Conservation (phyloP, 2,888 invertebrate genomes). For the Nesidiocoris tenuis region DNA sequence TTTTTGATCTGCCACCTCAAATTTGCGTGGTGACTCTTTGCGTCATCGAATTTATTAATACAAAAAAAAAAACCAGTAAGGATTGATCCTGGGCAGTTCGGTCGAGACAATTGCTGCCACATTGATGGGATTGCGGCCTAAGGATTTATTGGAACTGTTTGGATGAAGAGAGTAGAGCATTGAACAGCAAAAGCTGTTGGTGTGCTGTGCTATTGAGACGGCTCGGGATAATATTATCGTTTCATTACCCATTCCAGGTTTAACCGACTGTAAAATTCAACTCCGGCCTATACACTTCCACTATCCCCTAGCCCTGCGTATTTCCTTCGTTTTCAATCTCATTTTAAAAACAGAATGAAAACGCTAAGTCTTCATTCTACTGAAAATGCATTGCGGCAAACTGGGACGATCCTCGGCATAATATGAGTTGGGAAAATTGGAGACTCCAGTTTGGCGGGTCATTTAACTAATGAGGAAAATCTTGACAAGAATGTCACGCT, state of each 20-base stretch:
- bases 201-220: neutral
- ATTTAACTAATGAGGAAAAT: neutral
- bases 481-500: too few relatives aligned
- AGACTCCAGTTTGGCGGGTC: neutral
- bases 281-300: neutral
- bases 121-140: too few relatives aligned
- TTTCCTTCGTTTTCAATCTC: neutral
- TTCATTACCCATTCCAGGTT: constrained; percentile 24
- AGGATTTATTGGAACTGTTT: neutral
- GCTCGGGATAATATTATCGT: constrained; percentile 25
- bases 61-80: too few relatives aligned
- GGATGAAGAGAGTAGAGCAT: neutral
- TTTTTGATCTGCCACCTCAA: too few relatives aligned
- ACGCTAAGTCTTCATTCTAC: neutral
- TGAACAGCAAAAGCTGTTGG: neutral
- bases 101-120: neutral
- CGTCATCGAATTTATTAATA: too few relatives aligned
- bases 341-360: neutral
- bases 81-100: neutral
- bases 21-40: too few relatives aligned
- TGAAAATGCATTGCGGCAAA: neutral
- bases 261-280: neutral
- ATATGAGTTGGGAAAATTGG: neutral
- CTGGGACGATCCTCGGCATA: neutral
- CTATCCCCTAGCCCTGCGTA: neutral